phyloP scores from a whole-genome alignment of 2,797 vertebrate genomes.

The Sciurus carolinensis region DNA sequence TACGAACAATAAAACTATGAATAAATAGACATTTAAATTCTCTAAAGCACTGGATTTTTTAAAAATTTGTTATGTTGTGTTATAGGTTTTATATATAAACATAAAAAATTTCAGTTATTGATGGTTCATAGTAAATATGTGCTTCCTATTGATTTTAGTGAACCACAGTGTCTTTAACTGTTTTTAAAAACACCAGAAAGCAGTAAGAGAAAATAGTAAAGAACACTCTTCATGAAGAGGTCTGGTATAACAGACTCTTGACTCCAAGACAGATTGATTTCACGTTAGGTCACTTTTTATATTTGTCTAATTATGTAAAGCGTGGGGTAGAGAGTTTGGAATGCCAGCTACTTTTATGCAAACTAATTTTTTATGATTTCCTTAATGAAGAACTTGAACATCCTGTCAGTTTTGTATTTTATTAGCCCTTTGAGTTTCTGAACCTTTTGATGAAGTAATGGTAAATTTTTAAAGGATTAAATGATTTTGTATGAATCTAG shows the following conservation, averaged over 20 bases:
- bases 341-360: slow-evolving; percentile 54
- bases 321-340: slow-evolving; percentile 37
- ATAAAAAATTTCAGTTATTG: slow-evolving; percentile 55
- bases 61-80: slow-evolving; percentile 27
- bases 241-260: not conserved
- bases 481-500: slow-evolving; percentile 45
- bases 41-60: slow-evolving; percentile 13
- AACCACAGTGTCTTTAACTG: not conserved
- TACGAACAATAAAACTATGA: slow-evolving; percentile 30
- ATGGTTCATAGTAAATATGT: slow-evolving; percentile 55
- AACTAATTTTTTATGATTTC: slow-evolving; percentile 66
- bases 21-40: slow-evolving; percentile 56
- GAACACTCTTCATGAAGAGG: slow-evolving; percentile 22
- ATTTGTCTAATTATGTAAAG: slow-evolving; percentile 49
- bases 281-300: slow-evolving; percentile 55
- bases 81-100: slow-evolving; percentile 40
- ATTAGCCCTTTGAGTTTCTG: slow-evolving; percentile 57
- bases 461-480: slow-evolving; percentile 62
- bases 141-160: not conserved
- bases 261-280: slow-evolving; percentile 33
- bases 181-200: slow-evolving; percentile 53
- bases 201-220: slow-evolving; percentile 49
- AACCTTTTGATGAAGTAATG: slow-evolving; percentile 33
- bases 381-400: slow-evolving; percentile 62
- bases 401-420: slow-evolving; percentile 38